Base-by-base conservation (phyloP, 2,113 vertebrate genomes). In the Otus sunia region DNA sequence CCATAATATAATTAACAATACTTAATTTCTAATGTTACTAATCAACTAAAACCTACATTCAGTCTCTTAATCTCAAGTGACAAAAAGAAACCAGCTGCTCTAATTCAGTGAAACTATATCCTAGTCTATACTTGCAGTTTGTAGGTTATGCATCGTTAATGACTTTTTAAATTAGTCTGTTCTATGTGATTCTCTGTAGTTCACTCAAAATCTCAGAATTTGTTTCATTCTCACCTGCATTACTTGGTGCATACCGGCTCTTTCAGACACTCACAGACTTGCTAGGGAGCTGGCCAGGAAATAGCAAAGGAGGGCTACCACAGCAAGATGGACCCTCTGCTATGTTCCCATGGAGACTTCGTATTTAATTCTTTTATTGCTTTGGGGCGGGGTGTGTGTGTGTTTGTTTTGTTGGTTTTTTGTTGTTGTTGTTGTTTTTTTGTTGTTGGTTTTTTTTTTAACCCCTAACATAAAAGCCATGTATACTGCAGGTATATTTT, bases 201-300 rank as follows among this genome's bases (percentile, higher is more conserved):
- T 66, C 29, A 88, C 19, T 34, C 36, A 52, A 52, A 76, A 60
- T 36, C 47, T 72, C 32, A 79, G n/a, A 30, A 64, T 66, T 64
- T 67, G 15, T 63, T 95, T 79, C 4, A 55, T 76, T 66, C 41
- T 74, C 41, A 72, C 30, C 63, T 67, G 21, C 49, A n/a, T 88
- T 43, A 47, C 26, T 55, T 60, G 12, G 15, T 27, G 6, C 0
- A 0, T n/a, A 32, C 36, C 49, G 12, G 9, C 45, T 62, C 39
- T 39, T 81, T 67, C 53, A 76, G 45, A 71, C 15, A 13, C 37
- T 64, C 16, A 11, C 21, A 22, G 22, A 6, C 34, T 73, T 47
- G 43, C 34, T 32, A 49, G 34, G 22, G 13, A 56, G 30, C 9
- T 19, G 49, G 18, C 53, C 27, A 58, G 47, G 29, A 62, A 50